Evolutionary conservation across 2,797 vertebrate genomes (phyloP), one percentile per base, ranked within the genome.

Genomic region (Amblyraja radiata): DNA sequence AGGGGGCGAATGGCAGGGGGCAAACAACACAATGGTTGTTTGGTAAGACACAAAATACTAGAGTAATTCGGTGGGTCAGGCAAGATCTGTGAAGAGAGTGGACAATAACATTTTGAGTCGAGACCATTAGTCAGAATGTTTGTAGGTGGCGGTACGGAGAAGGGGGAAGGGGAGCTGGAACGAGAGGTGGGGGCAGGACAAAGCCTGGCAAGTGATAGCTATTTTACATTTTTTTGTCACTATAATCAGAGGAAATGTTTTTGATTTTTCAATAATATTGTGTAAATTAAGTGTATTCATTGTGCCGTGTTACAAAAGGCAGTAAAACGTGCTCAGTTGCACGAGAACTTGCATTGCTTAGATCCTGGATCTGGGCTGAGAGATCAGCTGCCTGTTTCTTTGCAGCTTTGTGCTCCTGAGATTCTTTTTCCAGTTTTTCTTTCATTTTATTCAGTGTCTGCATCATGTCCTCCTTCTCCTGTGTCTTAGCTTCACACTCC

Each of bases 381-480:
- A 99, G 98, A 78, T 99, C 98, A 0, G 96, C 96, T 96, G 98
- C 98, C 94, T 99, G 99, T 96, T 99, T 98, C 94, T 99, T 99
- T 95, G 98, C 98, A 93, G 97, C 97, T 95, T 98, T 98, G 95
- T 99, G 98, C 95, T 99, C 99, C 0, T 94, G 97, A 46, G 97
- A 97, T 95, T 99, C 99, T 94, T 97, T 98, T 93, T 99, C 98
- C 94, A 99, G 97, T 94, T 99, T 99, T 95, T 99, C 99, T 96
- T 99, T 99, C 99, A 99, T 99, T 96, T 99, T 99, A 95, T 98
- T 99, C 94, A 99, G 97, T 0, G 98, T 99, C 96, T 98, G 98
- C 99, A 99, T 99, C 98, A 99, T 99, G 95, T 99, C 99, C 32
- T 99, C 99, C 94, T 99, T 99, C 97, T 99, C 99, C 95, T 99